A percentile compares a stretch with the other conserved stretches of the same genome.
These are phyloP conservation scores for Chymomyza caudatula DNA, from an alignment of 2,888 invertebrate genomes.

Conservation along the genomic window DNA sequence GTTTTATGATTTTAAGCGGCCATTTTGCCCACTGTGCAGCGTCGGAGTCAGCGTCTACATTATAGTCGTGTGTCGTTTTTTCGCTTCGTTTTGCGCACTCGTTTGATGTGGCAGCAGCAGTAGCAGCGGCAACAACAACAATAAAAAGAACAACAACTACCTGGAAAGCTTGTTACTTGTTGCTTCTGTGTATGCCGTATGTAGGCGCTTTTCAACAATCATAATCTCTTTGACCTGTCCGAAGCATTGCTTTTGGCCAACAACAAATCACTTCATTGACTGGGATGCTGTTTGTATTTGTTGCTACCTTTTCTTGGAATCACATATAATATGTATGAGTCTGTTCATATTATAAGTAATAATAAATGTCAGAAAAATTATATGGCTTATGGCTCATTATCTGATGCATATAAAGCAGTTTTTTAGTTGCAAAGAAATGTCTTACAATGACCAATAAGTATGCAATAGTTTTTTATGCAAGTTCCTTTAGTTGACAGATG, in stretches of 20 bases:
- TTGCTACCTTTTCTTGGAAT: neutral
- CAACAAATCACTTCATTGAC: neutral
- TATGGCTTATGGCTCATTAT: neutral
- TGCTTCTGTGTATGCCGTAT: slow-evolving; percentile 20
- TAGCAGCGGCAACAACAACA: slow-evolving; percentile 9
- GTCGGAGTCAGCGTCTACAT: slow-evolving; percentile 10
- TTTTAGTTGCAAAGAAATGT: neutral
- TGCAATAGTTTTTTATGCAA: slow-evolving; percentile 26
- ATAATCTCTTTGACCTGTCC: slow-evolving; percentile 30
- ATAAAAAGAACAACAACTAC: slow-evolving; percentile 7
- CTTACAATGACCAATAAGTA: slow-evolving; percentile 32
- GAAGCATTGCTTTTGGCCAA: neutral
- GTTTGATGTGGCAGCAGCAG: neutral
- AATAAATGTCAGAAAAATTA: neutral
- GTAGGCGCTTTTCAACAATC: slow-evolving; percentile 37
- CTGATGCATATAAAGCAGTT: neutral
- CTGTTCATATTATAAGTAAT: neutral
- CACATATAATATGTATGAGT: neutral
- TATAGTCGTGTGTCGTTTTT: slow-evolving; percentile 28
- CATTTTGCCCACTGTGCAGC: too few species aligned
- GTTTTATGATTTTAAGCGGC: too few species aligned
- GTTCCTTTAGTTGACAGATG: neutral
- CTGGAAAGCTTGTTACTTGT: neutral
- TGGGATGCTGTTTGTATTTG: neutral
- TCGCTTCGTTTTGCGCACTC: slow-evolving; percentile 23